These are phyloP conservation scores for Drosophila arizonae DNA, from an alignment of 1,140 invertebrate genomes.

Conservation along the genomic window DNA sequence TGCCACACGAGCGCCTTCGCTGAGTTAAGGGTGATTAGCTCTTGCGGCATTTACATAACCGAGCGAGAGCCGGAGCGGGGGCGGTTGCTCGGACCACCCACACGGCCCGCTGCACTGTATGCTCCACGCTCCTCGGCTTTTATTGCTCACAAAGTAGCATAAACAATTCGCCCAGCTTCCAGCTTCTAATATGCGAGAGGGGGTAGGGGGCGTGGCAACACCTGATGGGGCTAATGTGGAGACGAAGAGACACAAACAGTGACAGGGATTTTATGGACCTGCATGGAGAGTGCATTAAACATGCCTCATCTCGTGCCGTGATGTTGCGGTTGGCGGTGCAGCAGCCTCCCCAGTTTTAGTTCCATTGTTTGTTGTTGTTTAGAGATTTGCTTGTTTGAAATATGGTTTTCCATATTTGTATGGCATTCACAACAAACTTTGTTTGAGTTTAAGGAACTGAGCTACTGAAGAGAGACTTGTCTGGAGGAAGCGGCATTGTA, in stretches of 20 bases:
- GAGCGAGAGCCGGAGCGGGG: background rate
- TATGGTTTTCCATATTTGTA: slow-evolving; percentile 1
- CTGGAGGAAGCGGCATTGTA: too few relatives aligned
- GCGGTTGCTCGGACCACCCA: slow-evolving; percentile 53
- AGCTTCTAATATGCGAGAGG: slow-evolving; percentile 14
- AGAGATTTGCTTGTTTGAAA: slow-evolving; percentile 42
- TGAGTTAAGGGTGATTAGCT: slow-evolving; percentile 77
- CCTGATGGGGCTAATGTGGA: slow-evolving; percentile 57
- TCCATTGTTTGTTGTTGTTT: slow-evolving; percentile 51
- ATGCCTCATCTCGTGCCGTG: slow-evolving; percentile 9
- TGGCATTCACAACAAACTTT: background rate
- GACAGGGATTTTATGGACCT: slow-evolving; percentile 10
- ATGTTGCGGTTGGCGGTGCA: slow-evolving; percentile 20
- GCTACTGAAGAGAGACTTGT: too few relatives aligned
- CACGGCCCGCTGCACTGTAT: slow-evolving; percentile 31
- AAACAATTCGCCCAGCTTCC: slow-evolving; percentile 72
- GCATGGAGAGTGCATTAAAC: slow-evolving; percentile 65
- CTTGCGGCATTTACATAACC: slow-evolving; percentile 51
- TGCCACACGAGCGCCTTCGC: slow-evolving; percentile 73
- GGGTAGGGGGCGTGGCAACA: slow-evolving; percentile 55
- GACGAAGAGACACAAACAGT: background rate
- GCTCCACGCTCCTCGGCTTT: slow-evolving; percentile 43
- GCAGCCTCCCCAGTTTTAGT: too few relatives aligned
- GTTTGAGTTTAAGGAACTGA: background rate
- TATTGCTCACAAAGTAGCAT: slow-evolving; percentile 78